Evolutionary conservation across 2,888 invertebrate genomes (phyloP), one percentile per base, ranked within the genome.

Genomic region (Andrena camellia): DNA sequence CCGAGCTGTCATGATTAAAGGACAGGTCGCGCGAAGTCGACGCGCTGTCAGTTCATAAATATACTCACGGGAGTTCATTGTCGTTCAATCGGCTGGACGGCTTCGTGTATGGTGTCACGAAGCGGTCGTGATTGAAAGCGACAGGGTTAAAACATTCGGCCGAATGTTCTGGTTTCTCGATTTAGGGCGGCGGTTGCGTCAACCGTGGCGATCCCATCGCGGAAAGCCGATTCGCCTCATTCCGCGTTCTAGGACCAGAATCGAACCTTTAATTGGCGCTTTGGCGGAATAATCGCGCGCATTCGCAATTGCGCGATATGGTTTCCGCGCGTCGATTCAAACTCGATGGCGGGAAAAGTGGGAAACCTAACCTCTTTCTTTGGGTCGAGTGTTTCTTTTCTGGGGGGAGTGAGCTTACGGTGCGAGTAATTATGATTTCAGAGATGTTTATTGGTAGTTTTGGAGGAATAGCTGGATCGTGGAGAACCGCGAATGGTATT

Each of bases 11-110:
- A 17, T 10, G 17, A 31, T 48, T 35, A 7, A 20, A 20, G 6
- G 13, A n/a, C 13, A 13, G 7, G n/a, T 60, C 3, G 4, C 13
- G 35, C 4, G 6, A 7, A 42, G 68, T 42, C 2, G 2, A 54
- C 13, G 31, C 33, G 10, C 20, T 54, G 62, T 68, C 17, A 63
- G 50, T 50, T 64, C n/a, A 10, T 35, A 7, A n/a, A 52, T 35
- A 13, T 79, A 79, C 79, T 79, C n/a, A 79, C 79, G 63, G n/a
- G 48, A 70, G 52, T 70, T 29, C 79, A 79, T 79, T 23, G 23
- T 59, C 13, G 57, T 59, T 50, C 31, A 20, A 62, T 31, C 31
- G 20, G 8, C 26, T 4, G 23, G 31, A 59, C 13, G 33, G 59
- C n/a, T 52, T 60, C 5, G 5, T 35, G 17, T 74, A 74, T 42